Evolutionary conservation across 2,888 invertebrate genomes (phyloP), one percentile per base, ranked within the genome.

Genomic region (Teleogryllus oceanicus): DNA sequence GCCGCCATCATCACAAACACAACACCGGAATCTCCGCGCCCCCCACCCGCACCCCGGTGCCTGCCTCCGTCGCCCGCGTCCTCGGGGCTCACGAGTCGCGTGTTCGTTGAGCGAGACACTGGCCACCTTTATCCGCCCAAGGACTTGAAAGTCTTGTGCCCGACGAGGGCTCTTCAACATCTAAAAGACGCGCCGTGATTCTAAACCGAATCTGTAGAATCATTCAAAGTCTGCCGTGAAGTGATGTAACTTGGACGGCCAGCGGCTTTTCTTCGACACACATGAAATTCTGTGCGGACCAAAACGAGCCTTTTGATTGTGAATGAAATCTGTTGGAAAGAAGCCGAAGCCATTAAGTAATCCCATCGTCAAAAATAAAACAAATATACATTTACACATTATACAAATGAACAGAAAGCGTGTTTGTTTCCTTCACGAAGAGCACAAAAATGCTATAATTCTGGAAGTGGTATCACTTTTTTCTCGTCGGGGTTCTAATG

Each of bases 221-320:
- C 62, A 62, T 62, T 62, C 62, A 62, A 13, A 18, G 16, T n/a
- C 62, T 62, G 62, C 62, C 62, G 62, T 62, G 62, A 62, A 62
- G 62, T 62, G 62, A 62, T 62, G 62, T 62, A 62, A 62, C 62
- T 62, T 62, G 62, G 62, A 62, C 62, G 62, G n/a, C 62, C 62
- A 18, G 62, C 62, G 62, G 62, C 62, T 62, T 62, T 62, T 13
- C 62, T 62, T n/a, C 62, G n/a, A 62, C 62, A 62, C 62, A 62
- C 62, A 62, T 62, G 62, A 13, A 62, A 62, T 13, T 37, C 37
- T 37, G 37, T 37, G 37, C 37, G 5, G 62, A n/a, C 16, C 13
- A 62, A 62, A 62, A 62, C 62, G 62, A 62, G 13, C n/a, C 62
- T n/a, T 62, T 62, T 62, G 62, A 62, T 62, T 62, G 62, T 62